Evolutionary conservation across 1,140 invertebrate species (phyloP).

Genomic region (Leptinotarsa undecemlineata): DNA sequence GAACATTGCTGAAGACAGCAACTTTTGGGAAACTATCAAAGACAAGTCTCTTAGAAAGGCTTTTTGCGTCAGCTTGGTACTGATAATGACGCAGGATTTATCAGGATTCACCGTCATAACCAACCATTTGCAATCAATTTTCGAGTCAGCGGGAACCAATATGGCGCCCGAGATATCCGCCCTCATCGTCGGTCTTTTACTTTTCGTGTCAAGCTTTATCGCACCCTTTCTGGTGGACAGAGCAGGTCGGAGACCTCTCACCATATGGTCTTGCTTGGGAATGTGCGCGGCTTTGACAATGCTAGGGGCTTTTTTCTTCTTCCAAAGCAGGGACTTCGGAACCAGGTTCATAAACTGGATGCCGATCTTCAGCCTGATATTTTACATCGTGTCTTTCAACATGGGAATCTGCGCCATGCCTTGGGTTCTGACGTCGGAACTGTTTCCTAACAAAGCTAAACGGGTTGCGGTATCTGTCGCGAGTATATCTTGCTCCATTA

Average conservation of each 20-base stretch:
- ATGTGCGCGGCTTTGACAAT: slow-evolving; percentile 54
- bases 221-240: slow-evolving; percentile 69
- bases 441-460: slow-evolving; percentile 71
- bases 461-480: slow-evolving; percentile 69
- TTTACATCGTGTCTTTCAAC: slow-evolving; percentile 70
- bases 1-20: slow-evolving; percentile 20
- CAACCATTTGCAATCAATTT: slow-evolving; percentile 78
- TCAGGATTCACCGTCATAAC: slow-evolving; percentile 81
- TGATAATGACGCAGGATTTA: slow-evolving; percentile 75
- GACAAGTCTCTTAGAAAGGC: slow-evolving; percentile 64
- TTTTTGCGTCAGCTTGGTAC: slow-evolving; percentile 68
- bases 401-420: slow-evolving; percentile 73
- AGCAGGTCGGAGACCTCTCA: slow-evolving; percentile 69
- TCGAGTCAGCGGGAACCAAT: slow-evolving; percentile 62
- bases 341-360: slow-evolving; percentile 60
- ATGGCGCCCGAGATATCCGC: slow-evolving; percentile 62
- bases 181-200: slow-evolving; percentile 74
- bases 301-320: slow-evolving; percentile 43
- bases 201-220: slow-evolving; percentile 63
- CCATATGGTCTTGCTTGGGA: slow-evolving; percentile 64
- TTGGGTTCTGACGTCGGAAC: slow-evolving; percentile 70
- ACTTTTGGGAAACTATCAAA: slow-evolving; percentile 51
- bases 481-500: slow-evolving; percentile 67
- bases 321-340: slow-evolving; percentile 48
- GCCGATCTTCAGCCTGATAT: slow-evolving; percentile 65